A percentile compares a stretch with the other conserved stretches of the same genome.
Evolutionary conservation across 2,113 vertebrate species (phyloP).

Genomic region (Prunella fulvescens): DNA sequence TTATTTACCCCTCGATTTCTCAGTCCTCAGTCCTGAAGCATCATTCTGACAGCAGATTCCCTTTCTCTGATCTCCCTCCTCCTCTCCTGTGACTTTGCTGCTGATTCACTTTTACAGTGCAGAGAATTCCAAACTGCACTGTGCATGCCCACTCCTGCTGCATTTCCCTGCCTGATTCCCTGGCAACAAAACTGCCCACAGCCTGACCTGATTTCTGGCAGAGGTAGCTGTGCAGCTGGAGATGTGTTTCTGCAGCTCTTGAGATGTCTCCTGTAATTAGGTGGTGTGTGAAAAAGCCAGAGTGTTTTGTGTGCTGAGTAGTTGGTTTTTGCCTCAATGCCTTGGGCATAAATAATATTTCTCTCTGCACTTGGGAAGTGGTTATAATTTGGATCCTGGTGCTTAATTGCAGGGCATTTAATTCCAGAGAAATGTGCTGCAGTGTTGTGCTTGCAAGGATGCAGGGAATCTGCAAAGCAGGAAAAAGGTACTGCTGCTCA

Average conservation of each 20-base stretch:
- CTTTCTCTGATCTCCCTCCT: neutral
- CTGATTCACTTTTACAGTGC: slow-evolving; percentile 43
- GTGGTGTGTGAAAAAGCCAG: neutral
- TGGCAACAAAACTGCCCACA: slow-evolving; percentile 15
- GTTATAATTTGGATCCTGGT: neutral
- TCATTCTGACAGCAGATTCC: neutral
- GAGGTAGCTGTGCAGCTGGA: neutral
- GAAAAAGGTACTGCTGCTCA: neutral
- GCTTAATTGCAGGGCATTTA: neutral
- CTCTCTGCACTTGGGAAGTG: neutral
- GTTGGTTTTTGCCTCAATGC: neutral
- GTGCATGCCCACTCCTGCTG: slow-evolving; percentile 5
- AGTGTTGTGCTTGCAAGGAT: neutral
- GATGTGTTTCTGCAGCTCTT: neutral
- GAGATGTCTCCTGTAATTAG: slow-evolving; percentile 39
- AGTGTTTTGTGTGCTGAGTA: neutral
- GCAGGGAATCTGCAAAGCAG: neutral
- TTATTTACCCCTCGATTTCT: neutral
- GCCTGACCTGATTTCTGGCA: slow-evolving; percentile 35
- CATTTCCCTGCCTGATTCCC: neutral
- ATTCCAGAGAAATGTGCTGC: neutral
- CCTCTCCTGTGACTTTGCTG: neutral
- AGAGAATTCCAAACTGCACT: neutral
- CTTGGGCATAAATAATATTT: slow-evolving; percentile 27
- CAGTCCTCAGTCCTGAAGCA: neutral